These are phyloP conservation scores for Drosophila atripex DNA, from an alignment of 2,888 invertebrate species.

Conservation along the genomic window DNA sequence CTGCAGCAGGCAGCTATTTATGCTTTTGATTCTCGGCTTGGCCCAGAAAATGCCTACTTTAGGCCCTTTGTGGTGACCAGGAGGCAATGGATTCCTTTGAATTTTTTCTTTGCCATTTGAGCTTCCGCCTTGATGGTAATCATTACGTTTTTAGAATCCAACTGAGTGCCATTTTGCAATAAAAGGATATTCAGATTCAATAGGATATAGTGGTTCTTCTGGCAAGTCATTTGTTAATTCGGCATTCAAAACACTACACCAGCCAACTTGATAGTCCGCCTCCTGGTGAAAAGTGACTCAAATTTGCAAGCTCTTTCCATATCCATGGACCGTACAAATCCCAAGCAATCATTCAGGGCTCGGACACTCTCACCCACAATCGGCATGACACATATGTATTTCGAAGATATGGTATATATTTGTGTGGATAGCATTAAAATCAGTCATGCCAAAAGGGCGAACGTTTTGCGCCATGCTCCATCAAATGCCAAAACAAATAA, in stretches of 20 bases:
- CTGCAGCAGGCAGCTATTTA: constrained; percentile 33
- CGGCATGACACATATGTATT: constrained; percentile 16
- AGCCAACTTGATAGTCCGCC: constrained; percentile 23
- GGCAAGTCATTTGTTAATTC: constrained; percentile 41
- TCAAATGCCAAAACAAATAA: constrained; percentile 72
- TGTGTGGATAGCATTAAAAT: constrained; percentile 47
- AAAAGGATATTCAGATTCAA: background rate
- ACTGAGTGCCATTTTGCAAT: background rate
- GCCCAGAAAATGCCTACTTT: constrained; percentile 1
- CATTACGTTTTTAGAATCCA: constrained; percentile 2
- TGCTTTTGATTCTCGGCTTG: constrained; percentile 5
- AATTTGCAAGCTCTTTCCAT: constrained; percentile 43
- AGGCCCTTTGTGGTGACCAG: background rate
- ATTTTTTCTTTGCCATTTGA: constrained; percentile 24
- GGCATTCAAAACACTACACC: constrained; percentile 4
- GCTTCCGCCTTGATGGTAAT: constrained; percentile 28
- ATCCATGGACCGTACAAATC: constrained; percentile 50
- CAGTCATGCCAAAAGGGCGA: constrained; percentile 73
- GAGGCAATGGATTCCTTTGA: constrained; percentile 18
- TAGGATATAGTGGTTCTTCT: background rate
- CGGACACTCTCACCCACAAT: constrained; percentile 17
- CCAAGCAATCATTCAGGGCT: constrained; percentile 66
- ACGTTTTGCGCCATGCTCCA: constrained; percentile 60
- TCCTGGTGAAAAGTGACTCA: constrained; percentile 46
- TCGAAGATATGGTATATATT: constrained; percentile 12